Percentiles rank a stretch among this genome's conserved stretches.
Evolutionary conservation across 2,888 invertebrate genomes (phyloP).

Genomic region (Halictus quadricinctus): DNA sequence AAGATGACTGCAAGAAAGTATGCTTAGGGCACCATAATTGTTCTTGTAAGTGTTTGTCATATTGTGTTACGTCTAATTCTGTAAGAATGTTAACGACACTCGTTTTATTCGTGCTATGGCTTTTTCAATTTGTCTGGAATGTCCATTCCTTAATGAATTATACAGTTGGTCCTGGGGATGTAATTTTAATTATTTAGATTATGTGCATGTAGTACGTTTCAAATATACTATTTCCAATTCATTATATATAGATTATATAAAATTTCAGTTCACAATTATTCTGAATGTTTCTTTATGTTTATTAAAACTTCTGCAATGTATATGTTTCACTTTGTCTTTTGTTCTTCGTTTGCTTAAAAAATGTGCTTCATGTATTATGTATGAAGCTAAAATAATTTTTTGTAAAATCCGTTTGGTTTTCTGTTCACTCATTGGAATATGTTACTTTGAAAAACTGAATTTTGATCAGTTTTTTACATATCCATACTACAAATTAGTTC

Average conservation of each 20-base stretch:
- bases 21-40: slow-evolving; percentile 78
- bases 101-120: slow-evolving; percentile 36
- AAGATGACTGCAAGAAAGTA: slow-evolving; percentile 77
- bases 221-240: slow-evolving; percentile 1
- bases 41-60: slow-evolving; percentile 78
- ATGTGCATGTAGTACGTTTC: slow-evolving; percentile 38
- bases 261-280: slow-evolving; percentile 6
- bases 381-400: slow-evolving; percentile 1
- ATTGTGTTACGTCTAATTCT: slow-evolving; percentile 63
- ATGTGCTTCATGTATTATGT: slow-evolving; percentile 21
- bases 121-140: slow-evolving; percentile 23
- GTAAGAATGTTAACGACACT: slow-evolving; percentile 36
- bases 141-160: slow-evolving; percentile 7
- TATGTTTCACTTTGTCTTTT: slow-evolving; percentile 9
- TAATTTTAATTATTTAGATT: slow-evolving; percentile 4
- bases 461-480: neutral
- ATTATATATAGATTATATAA: neutral
- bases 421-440: neutral
- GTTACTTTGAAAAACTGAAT: neutral
- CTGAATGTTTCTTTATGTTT: neutral
- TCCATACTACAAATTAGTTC: slow-evolving; percentile 7
- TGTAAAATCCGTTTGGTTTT: neutral
- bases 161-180: slow-evolving; percentile 18
- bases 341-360: slow-evolving; percentile 19
- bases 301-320: neutral